Conservation (phyloP, 2,888 invertebrate genomes). For the Hololepta plana region DNA sequence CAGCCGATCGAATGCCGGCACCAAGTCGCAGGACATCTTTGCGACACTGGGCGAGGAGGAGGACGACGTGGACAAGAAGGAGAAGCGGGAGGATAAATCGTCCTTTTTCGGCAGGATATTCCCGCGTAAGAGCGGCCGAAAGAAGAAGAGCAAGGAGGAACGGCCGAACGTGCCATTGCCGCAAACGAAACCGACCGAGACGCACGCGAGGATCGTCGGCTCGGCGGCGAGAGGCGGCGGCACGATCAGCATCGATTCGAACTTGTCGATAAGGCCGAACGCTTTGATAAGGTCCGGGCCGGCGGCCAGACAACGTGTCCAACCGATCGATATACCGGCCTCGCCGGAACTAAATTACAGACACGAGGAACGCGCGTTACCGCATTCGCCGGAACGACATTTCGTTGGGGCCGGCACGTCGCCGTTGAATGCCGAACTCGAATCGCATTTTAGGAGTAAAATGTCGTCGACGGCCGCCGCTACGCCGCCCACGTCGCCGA, state of each 20-base stretch:
- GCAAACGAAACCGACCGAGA: conserved; percentile 7
- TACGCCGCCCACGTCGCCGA: conserved; percentile 8
- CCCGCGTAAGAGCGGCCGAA: conserved; percentile 51
- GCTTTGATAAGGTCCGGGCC: conserved; percentile 28
- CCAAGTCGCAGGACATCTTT: conserved; percentile 21
- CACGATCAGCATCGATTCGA: conserved; percentile 9
- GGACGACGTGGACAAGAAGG: conserved; percentile 26
- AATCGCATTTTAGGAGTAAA: conserved; percentile 15
- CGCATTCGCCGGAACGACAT: conserved; percentile 15
- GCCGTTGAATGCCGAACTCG: conserved; percentile 21
- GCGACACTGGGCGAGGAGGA: conserved; percentile 22
- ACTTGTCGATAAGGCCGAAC: conserved; percentile 16
- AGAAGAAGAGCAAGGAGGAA: conserved; percentile 36
- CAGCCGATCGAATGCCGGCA: conserved; percentile 26
- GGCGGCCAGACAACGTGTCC: conserved; percentile 34
- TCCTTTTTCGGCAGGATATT: conserved; percentile 48
- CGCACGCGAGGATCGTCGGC: conserved; percentile 7
- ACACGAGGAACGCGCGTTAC: conserved; percentile 8
- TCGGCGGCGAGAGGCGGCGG: conserved; percentile 6
- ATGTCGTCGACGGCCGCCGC: too few relatives aligned
- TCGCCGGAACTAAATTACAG: conserved; percentile 19
- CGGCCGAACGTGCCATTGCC: conserved; percentile 15
- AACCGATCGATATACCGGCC: conserved; percentile 34
- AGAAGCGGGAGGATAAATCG: conserved; percentile 32
- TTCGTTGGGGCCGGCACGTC: conserved; percentile 10